These are phyloP conservation scores for Philypnodon macrostomus DNA, from an alignment of 2,797 vertebrate species.

Conservation along the genomic window DNA sequence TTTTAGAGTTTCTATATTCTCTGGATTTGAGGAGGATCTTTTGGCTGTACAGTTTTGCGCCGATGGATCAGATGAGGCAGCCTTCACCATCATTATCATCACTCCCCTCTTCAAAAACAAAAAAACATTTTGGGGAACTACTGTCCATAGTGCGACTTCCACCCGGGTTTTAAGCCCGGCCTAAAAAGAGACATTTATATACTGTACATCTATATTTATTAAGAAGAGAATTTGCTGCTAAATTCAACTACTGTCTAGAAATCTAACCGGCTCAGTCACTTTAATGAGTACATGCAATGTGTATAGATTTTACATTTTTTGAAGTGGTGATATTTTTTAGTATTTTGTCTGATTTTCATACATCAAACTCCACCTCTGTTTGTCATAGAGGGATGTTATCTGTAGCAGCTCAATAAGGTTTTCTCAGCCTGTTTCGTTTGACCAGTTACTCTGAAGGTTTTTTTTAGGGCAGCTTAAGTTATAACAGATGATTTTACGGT, in stretches of 20 bases:
- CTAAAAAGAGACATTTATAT: constrained; percentile 69
- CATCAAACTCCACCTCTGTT: constrained; percentile 37
- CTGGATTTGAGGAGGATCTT: constrained; percentile 45
- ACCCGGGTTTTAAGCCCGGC: constrained; percentile 39
- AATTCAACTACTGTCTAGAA: constrained; percentile 94
- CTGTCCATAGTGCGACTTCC: constrained; percentile 28
- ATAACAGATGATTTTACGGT: constrained; percentile 24
- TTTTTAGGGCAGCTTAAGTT: constrained; percentile 45
- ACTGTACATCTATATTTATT: constrained; percentile 96
- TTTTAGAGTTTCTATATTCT: constrained; percentile 77
- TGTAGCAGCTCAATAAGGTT: constrained; percentile 44
- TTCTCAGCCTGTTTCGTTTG: constrained; percentile 24
- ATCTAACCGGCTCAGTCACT: constrained; percentile 78
- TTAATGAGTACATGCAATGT: constrained; percentile 78
- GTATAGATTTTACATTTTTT: constrained; percentile 78
- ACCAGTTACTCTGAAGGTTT: constrained; percentile 42
- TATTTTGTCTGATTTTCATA: constrained; percentile 53
- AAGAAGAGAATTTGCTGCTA: constrained; percentile 91
- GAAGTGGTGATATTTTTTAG: constrained; percentile 61
- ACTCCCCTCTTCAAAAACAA: too few relatives aligned
- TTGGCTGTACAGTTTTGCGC: constrained; percentile 44
- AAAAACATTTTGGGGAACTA: constrained; percentile 72
- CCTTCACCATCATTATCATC: constrained; percentile 51
- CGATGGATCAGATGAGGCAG: constrained; percentile 52
- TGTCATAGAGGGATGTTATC: constrained; percentile 33